These are phyloP conservation scores for Drosophila colorata DNA, from an alignment of 2,888 invertebrate species.

Conservation along the genomic window DNA sequence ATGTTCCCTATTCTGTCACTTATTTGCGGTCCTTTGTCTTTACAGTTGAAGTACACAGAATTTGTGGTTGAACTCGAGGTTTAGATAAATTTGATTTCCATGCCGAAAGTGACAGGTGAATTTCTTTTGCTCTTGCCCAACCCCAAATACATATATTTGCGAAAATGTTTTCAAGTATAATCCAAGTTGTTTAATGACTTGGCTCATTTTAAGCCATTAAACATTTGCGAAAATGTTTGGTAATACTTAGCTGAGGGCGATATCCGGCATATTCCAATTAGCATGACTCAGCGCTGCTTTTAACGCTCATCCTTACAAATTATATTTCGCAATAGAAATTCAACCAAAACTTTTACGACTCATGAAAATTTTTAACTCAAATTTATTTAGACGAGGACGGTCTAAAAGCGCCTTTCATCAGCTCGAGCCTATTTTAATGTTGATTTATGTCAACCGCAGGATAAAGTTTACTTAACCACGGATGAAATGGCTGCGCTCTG, in stretches of 20 bases:
- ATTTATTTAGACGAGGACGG: constrained; percentile 1
- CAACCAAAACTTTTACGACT: constrained; percentile 40
- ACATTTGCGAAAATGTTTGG: background rate
- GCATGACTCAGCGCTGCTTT: constrained; percentile 31
- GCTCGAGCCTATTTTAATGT: constrained; percentile 51
- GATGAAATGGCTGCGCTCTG: constrained; percentile 46
- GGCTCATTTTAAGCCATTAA: constrained; percentile 6
- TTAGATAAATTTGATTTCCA: constrained; percentile 26
- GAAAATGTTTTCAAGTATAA: background rate
- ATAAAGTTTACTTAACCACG: constrained; percentile 66
- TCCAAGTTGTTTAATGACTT: constrained; percentile 6
- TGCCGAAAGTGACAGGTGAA: constrained; percentile 18
- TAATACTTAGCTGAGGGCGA: background rate
- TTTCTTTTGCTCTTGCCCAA: background rate
- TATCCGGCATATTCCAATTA: constrained; percentile 38
- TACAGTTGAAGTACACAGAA: constrained; percentile 20
- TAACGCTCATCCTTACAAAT: constrained; percentile 31
- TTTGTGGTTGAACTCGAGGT: constrained; percentile 35
- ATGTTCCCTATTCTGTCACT: background rate
- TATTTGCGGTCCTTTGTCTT: constrained; percentile 13
- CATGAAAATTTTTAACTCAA: constrained; percentile 17
- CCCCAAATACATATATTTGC: background rate
- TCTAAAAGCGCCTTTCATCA: constrained; percentile 40
- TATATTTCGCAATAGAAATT: constrained; percentile 21
- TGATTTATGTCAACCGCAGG: constrained; percentile 78